Evolutionary conservation across 2,113 vertebrate species (phyloP).

Genomic region (Mobula birostris): DNA sequence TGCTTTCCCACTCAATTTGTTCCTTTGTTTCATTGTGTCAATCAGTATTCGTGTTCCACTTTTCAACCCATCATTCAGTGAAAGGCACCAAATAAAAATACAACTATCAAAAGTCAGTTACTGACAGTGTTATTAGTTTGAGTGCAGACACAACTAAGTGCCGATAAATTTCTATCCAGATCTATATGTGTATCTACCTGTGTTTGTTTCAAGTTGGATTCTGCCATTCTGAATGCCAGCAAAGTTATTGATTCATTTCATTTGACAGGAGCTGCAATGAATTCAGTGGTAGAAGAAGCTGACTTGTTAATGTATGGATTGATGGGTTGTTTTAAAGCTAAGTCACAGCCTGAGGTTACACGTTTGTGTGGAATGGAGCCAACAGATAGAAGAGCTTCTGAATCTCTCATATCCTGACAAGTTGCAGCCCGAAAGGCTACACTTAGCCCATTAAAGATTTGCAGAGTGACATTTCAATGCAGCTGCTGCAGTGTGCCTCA

Average conservation of each 20-base stretch:
- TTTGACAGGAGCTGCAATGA: slow-evolving; percentile 33
- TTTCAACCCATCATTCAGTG: slow-evolving; percentile 30
- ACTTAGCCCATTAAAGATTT: slow-evolving; percentile 99
- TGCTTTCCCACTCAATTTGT: slow-evolving; percentile 18
- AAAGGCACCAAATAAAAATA: slow-evolving; percentile 32
- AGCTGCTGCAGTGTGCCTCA: slow-evolving; percentile 71
- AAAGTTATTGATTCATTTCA: slow-evolving; percentile 35
- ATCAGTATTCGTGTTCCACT: slow-evolving; percentile 6
- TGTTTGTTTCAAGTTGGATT: slow-evolving; percentile 26
- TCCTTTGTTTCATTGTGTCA: slow-evolving; percentile 27
- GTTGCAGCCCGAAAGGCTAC: slow-evolving; percentile 96
- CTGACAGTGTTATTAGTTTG: slow-evolving; percentile 21
- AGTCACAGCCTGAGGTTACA: slow-evolving; percentile 75
- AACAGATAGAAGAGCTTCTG: slow-evolving; percentile 72
- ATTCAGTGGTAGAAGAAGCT: slow-evolving; percentile 30
- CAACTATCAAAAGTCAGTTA: slow-evolving; percentile 30
- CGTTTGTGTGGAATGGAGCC: slow-evolving; percentile 63
- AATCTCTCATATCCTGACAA: slow-evolving; percentile 94
- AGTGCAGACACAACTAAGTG: slow-evolving; percentile 15
- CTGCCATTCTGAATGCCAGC: background rate
- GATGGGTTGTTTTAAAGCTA: slow-evolving; percentile 35
- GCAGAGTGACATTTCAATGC: slow-evolving; percentile 95
- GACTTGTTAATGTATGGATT: slow-evolving; percentile 31
- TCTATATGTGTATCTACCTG: background rate
- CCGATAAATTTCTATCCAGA: slow-evolving; percentile 1